These are phyloP conservation scores for Anthoscopus minutus DNA, from an alignment of 2,113 vertebrate genomes.

Conservation along the genomic window DNA sequence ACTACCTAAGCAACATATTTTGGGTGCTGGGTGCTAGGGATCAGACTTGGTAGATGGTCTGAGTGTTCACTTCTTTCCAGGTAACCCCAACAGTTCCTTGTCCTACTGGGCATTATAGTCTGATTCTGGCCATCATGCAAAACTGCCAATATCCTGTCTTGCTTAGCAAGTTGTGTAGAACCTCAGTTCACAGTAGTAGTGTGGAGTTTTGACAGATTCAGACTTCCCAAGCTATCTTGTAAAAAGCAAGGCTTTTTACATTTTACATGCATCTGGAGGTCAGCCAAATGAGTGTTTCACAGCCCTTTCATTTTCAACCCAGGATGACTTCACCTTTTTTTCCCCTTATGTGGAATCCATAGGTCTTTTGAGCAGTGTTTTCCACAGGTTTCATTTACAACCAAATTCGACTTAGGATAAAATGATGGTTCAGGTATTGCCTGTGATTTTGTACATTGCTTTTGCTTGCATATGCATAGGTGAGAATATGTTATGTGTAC, in stretches of 20 bases:
- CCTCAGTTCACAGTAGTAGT: background rate
- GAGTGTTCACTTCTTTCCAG: background rate
- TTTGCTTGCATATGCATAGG: background rate
- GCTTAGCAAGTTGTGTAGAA: background rate
- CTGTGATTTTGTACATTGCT: background rate
- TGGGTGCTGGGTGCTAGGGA: background rate
- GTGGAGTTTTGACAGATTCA: background rate
- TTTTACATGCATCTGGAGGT: background rate
- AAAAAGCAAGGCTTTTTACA: background rate
- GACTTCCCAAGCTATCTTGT: background rate
- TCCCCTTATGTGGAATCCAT: background rate
- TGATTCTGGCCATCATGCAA: background rate
- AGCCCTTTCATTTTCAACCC: background rate
- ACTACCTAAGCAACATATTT: background rate
- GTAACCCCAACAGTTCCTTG: background rate
- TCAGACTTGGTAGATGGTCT: background rate
- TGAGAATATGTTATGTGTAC: background rate
- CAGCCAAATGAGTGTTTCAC: background rate
- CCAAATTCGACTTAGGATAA: background rate
- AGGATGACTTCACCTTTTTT: background rate
- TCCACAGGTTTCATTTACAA: background rate
- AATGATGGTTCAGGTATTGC: background rate
- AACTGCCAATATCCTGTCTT: background rate
- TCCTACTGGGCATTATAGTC: background rate
- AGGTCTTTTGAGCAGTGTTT: background rate